Base-by-base conservation (phyloP, 2,797 vertebrate species). In the Squalus acanthias region DNA sequence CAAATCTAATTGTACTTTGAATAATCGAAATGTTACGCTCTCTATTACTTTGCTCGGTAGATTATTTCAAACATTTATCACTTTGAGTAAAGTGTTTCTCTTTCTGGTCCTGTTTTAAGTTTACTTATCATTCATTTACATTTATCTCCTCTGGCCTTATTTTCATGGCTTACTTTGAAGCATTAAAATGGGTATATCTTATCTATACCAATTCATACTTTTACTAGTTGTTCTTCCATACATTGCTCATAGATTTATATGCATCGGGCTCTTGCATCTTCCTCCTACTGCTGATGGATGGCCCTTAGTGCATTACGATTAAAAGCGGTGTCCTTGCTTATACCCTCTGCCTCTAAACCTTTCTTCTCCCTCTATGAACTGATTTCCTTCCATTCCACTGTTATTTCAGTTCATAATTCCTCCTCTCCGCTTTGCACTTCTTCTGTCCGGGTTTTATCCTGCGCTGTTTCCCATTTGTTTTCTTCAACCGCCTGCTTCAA, bases 1-100 rank as follows among this genome's bases (percentile, higher is more conserved):
- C 22, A 6, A 85, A 85, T 50, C 20, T 8, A 65, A 65, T 65
- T 67, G 60, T 65, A 22, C 33, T 67, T 92, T 92, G 33, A 67
- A 92, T 92, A 67, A 67, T 67, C 60, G 17, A 67, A 92, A 92
- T 2, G 53, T 33, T 15, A 20, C 22, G 2, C 1, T 65, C 60
- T 22, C 89, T 92, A 67, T 65, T 67, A 92, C 60, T 39, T 92
- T 20, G 53, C 87, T 57, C 29, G 87, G 33, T 22, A 20, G 20
- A 20, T 92, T 92, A 65, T 92, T 92, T 92, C 15, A 92, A 92
- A 92, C 1, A 92, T 67, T 63, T 39, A 92, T 39, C 33, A 92
- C 89, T 92, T 67, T 20, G 63, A 92, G 33, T 20, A 92, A 92
- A n/a, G n/a, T 3, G 2, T 67, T 65, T 39, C 60, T 65, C 63